Evolutionary conservation across 1,140 invertebrate genomes (phyloP), one percentile per base, ranked within the genome.

Genomic region (Nymphalis io): DNA sequence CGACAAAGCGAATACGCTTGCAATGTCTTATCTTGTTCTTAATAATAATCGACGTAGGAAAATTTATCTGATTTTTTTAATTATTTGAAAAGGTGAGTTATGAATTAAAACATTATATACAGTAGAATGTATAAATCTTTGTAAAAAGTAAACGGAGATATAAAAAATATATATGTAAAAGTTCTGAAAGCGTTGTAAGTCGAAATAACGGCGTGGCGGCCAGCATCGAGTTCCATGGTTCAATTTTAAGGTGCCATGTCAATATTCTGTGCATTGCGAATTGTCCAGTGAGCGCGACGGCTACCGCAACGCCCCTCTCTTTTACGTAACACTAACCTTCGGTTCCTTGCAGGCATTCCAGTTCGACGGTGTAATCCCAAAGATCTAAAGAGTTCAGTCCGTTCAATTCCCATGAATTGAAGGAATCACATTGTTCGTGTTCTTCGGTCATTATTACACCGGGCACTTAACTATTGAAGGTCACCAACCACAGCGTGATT

Each of bases 291-390:
- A 80, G 70, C 76, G 81, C 75, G 77, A 81, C 74, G 69, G 74
- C 80, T 65, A 70, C 67, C 60, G 57, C 66, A 60, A 55, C 58
- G 74, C 80, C 82, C 81, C 82, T 84, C 82, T 83, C 81, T 79
- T 81, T 89, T 87, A 82, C 81, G 75, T 69, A 78, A 81, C 20
- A 88, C 85, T 84, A 87, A 96, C 95, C 95, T 95, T 95, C 93
- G 66, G 94, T 94, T 75, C 94, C 94, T 83, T 95, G 93, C 75
- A 96, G 92, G 88, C 95, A 95, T 85, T 96, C 95, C 80, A 96
- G 84, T 83, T 96, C 95, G 70, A 96, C 95, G 18, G 95, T 95
- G 83, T 96, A 96, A 92, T 96, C 95, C 96, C 96, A 96, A 79
- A 94, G 94, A 78, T 96, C 96, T 83, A 96, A 85, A 3, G 95